Evolutionary conservation across 2,888 invertebrate genomes (phyloP), one percentile per base, ranked within the genome.

Genomic region (Parnassius apollo): DNA sequence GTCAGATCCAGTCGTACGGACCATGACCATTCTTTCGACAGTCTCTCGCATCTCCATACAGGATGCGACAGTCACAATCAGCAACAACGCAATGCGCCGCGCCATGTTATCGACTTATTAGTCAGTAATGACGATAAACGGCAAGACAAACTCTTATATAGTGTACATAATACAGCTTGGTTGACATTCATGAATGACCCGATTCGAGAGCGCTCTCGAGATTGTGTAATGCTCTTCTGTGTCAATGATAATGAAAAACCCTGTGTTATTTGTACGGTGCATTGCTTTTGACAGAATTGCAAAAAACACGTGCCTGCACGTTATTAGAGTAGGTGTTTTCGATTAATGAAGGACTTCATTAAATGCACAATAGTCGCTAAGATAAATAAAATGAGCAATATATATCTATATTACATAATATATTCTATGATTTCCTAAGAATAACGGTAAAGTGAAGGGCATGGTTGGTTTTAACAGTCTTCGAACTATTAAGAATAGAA

Each of bases 1-100:
- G 76, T 94, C 94, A 7, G 93, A 92, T 51, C 93, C 91, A 0
- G 92, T 88, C 63, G 91, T 93, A 60, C 93, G 87, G 50, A 93
- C 91, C 84, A 93, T 88, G 44, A 92, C 91, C 89, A 92, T 93
- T 68, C 92, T 79, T 67, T 91, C 87, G 1, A 92, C 90, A 3
- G 91, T 91, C 74, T 92, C 92, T 71, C 82, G 81, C 86, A 86
- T 88, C 71, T 89, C 85, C 85, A 89, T 88, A 71, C 87, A 84
- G 70, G 80, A 76, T 51, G 75, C 81, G 64, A 69, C 74, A 18
- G 75, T 74, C 57, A 76, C 61, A 4, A 72, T 68, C 46, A 85
- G 65, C n/a, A 87, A 59, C 59, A 85, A 66, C 74, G 75, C 75
- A 65, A 83, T 71, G 61, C 71, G 75, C 65, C 80, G 82, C 85